A percentile compares a stretch with the other conserved stretches of the same genome.
These are phyloP conservation scores for Gasterosteus nipponicus DNA, from an alignment of 2,113 vertebrate species.

Conservation along the genomic window DNA sequence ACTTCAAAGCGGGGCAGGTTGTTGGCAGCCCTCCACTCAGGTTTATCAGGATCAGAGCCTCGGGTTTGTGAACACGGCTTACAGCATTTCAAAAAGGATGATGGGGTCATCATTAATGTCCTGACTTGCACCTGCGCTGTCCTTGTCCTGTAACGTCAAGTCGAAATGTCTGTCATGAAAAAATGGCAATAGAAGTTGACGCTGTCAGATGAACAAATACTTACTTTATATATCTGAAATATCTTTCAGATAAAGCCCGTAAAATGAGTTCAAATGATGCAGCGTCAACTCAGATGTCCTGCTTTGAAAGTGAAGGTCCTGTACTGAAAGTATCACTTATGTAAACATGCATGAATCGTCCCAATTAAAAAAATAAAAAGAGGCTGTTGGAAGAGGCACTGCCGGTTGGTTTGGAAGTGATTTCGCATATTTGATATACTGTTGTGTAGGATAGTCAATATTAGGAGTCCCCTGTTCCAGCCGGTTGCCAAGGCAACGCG, in stretches of 20 bases:
- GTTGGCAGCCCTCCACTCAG: not conserved
- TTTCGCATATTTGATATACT: not conserved
- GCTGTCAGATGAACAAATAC: not conserved
- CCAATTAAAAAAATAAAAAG: no score
- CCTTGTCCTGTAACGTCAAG: not conserved
- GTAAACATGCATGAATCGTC: not conserved
- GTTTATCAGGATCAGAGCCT: constrained; percentile 1
- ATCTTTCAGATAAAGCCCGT: not conserved
- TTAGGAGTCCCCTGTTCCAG: not conserved
- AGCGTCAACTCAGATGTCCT: not conserved
- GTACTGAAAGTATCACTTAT: not conserved
- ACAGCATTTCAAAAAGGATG: not conserved
- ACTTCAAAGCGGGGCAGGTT: constrained; percentile 15
- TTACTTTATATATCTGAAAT: not conserved
- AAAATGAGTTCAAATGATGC: not conserved
- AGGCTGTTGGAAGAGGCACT: not conserved
- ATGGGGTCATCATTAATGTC: not conserved
- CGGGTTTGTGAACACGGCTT: not conserved
- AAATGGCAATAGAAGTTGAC: constrained; percentile 1
- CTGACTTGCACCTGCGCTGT: not conserved
- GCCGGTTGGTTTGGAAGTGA: not conserved
- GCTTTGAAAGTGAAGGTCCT: not conserved
- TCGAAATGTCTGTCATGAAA: constrained; percentile 11
- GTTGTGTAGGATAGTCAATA: not conserved
- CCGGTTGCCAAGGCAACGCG: not conserved